Evolutionary conservation across 2,797 vertebrate genomes (phyloP), one percentile per base, ranked within the genome.

Genomic region (Lates japonicus): DNA sequence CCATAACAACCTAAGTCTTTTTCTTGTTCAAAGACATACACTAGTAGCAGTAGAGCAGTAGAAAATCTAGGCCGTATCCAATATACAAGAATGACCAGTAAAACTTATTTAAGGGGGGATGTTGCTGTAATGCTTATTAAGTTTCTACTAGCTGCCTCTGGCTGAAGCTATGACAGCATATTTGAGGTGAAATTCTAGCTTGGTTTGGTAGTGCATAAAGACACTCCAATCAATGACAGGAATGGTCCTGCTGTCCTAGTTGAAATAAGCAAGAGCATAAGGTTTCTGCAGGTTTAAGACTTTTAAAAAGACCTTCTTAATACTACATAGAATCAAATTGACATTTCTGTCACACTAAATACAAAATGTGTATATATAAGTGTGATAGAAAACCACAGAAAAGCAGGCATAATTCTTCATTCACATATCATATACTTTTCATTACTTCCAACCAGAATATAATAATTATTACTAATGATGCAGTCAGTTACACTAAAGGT

Each of bases 141-240:
- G 66, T 68, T 69, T 65, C 0, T n/a, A 16, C 33, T 20, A 20
- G n/a, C 51, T 52, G 76, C 51, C 33, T 58, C 20, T 58, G 60
- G 52, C 63, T 73, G 49, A 64, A 55, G 51, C 51, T 60, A 10
- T 54, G 71, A 73, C 71, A 49, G 48, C 33, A 52, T 62, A 42
- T 65, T 48, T 75, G 25, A 63, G 44, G 39, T 73, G 70, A 78
- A 74, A 81, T 64, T 80, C 5, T 59, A 78, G 60, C 70, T 49
- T 3, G 1, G 54, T 71, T 80, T 72, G 1, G 0, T 35, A 48
- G 59, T 63, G 4, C 17, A n/a, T 54, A 20, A 76, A 77, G 48
- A 77, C 63, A 77, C 55, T 69, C n/a, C 63, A 29, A 57, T 76
- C 66, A 69, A 14, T 29, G 57, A 37, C 61, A 60, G 52, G 37